Evolutionary conservation across 2,113 vertebrate genomes (phyloP).

Genomic region (Mus pahari): DNA sequence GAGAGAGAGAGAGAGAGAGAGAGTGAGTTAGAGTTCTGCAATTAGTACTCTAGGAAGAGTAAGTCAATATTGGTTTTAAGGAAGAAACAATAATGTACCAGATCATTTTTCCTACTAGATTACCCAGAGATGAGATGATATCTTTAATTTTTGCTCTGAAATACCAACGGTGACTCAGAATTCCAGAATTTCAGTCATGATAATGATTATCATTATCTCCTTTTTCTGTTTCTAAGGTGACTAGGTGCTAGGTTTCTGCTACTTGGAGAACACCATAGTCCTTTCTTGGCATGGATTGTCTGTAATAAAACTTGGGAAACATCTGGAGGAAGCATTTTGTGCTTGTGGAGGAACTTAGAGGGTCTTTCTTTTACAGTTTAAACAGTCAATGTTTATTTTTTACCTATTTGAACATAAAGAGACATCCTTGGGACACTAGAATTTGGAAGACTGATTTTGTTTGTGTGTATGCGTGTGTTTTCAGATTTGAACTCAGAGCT

Average conservation of each 20-base stretch:
- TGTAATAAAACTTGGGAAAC: neutral
- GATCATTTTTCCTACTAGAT: conserved; percentile 83
- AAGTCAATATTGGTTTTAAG: neutral
- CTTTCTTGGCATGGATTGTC: neutral
- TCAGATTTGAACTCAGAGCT: neutral
- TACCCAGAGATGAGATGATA: conserved; percentile 92
- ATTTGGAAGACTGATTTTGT: neutral
- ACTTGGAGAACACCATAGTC: neutral
- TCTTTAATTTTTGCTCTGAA: conserved; percentile 93
- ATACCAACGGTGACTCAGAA: conserved; percentile 91
- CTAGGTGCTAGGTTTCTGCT: neutral
- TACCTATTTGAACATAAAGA: neutral
- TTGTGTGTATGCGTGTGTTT: neutral
- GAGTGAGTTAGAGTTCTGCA: neutral
- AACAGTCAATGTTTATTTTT: conserved; percentile 8
- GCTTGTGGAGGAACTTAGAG: neutral
- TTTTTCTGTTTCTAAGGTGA: conserved; percentile 88
- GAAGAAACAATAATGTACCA: neutral
- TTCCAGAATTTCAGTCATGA: conserved; percentile 92
- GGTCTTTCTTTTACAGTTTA: neutral
- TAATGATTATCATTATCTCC: conserved; percentile 92
- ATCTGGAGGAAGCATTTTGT: neutral
- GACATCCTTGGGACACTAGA: neutral
- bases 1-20: too few species aligned
- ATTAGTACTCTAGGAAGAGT: neutral